Base-by-base conservation (phyloP, 2,113 vertebrate genomes). In the Thermophis baileyi region DNA sequence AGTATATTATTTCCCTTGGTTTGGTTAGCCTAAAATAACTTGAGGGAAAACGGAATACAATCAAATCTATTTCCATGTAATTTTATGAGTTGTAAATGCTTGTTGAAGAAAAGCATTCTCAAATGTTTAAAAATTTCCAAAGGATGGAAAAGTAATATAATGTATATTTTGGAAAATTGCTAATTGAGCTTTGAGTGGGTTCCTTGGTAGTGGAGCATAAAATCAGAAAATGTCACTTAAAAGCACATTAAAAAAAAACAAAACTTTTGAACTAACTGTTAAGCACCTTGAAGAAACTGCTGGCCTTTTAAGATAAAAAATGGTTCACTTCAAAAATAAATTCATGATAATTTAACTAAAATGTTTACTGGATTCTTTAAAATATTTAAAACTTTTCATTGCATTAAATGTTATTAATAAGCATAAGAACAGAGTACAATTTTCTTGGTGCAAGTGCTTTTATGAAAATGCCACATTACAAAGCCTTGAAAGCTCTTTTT, bases 101-200 rank as follows among this genome's bases (percentile, higher is more conserved):
- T 55, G 25, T 54, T 94, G 81, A 57, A 85, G 46, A 88, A 87
- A 88, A 20, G 24, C 6, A n/a, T 91, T 92, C 86, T 87, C 92
- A 93, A 69, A 69, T 90, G 47, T 47, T 86, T 27, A 16, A 89
- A 50, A 35, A 54, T 4, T 55, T n/a, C n/a, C n/a, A n/a, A n/a
- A 51, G 35, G 54, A 25, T 35, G 40, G 46, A 25, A 49, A 94
- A 60, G 35, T 47, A 91, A 9, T 46, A 35, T 18, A 24, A n/a
- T 3, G 46, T 57, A 8, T 2, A 11, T 89, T n/a, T 30, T 16
- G 90, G 9, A 50, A 1, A 0, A 89, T 60, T 93, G 85, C 11
- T 87, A 20, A 53, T 63, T 53, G 30, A 47, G n/a, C 35, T 74
- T 85, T 27, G 4, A 0, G 27, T 25, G 30, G 4, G 4, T 60